These are phyloP conservation scores for Pagrus major DNA, from an alignment of 2,113 vertebrate species.

Conservation along the genomic window DNA sequence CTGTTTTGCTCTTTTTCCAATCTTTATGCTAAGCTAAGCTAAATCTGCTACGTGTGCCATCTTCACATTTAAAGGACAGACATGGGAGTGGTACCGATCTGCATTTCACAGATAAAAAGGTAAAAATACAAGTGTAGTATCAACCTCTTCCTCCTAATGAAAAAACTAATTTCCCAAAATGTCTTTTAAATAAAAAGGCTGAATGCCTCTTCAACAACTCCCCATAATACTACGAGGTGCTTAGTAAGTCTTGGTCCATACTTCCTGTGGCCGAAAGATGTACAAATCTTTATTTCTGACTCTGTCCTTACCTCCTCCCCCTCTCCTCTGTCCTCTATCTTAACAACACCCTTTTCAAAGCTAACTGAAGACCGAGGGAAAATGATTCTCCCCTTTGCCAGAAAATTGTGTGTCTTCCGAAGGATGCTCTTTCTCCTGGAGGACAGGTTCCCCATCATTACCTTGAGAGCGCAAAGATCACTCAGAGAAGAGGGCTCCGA, in stretches of 20 bases:
- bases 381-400: conserved; percentile 51
- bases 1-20: too few relatives aligned
- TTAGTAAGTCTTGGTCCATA: neutral
- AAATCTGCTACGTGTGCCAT: too few relatives aligned
- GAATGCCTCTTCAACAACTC: too few relatives aligned
- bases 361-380: conserved; percentile 24
- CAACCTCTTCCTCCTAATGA: too few relatives aligned
- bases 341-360: conserved; percentile 56
- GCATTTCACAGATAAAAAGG: too few relatives aligned
- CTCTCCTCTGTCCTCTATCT: conserved; percentile 19
- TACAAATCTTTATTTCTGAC: neutral
- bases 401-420: conserved; percentile 56
- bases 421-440: conserved; percentile 52
- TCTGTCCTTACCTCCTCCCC: conserved; percentile 7
- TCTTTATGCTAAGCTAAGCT: too few relatives aligned
- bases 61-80: too few relatives aligned
- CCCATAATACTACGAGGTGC: too few relatives aligned
- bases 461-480: conserved; percentile 62
- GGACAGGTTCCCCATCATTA: conserved; percentile 71
- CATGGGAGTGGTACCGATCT: too few relatives aligned
- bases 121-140: too few relatives aligned
- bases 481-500: conserved; percentile 33
- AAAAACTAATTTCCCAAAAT: too few relatives aligned
- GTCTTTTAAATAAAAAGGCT: too few relatives aligned
- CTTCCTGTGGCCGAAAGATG: neutral